phyloP scores from a whole-genome alignment of 2,888 invertebrate species.

The Trissolcus japonicus region DNA sequence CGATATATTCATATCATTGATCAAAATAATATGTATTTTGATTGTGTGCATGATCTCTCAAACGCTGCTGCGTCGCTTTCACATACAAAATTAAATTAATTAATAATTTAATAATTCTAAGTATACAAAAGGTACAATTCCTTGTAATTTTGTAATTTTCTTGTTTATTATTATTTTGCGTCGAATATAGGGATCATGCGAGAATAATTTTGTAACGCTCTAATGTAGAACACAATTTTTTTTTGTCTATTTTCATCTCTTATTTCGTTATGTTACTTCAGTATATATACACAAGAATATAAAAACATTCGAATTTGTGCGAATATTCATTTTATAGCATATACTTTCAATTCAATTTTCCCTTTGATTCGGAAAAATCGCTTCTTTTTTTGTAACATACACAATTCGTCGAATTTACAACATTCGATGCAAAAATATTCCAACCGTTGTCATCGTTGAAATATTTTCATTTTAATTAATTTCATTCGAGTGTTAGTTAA shows the following conservation, averaged over 20 bases:
- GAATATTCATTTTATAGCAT: slow-evolving; percentile 32
- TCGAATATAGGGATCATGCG: slow-evolving; percentile 54
- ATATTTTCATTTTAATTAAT: too few species aligned
- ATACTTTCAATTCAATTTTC: slow-evolving; percentile 39
- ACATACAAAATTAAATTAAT: slow-evolving; percentile 48
- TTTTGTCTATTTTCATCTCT: slow-evolving; percentile 15
- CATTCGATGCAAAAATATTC: neutral
- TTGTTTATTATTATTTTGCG: neutral
- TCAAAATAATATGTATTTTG: slow-evolving; percentile 51
- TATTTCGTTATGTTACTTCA: slow-evolving; percentile 25
- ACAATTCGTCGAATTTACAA: neutral
- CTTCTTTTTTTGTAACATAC: neutral
- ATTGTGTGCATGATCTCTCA: slow-evolving; percentile 38
- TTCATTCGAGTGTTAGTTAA: too few species aligned
- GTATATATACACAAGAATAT: slow-evolving; percentile 48
- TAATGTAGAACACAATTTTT: slow-evolving; percentile 21
- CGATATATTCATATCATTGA: slow-evolving; percentile 17
- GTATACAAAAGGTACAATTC: slow-evolving; percentile 50
- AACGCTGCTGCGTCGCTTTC: slow-evolving; percentile 20
- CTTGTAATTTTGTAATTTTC: slow-evolving; percentile 28
- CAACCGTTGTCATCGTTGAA: too few species aligned
- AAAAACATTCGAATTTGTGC: slow-evolving; percentile 42
- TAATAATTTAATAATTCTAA: slow-evolving; percentile 50
- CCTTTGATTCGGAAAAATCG: neutral
- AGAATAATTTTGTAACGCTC: slow-evolving; percentile 41